Percentiles rank a stretch among this genome's conserved stretches.
These are phyloP conservation scores for Zophobas morio DNA, from an alignment of 1,140 invertebrate genomes.

Conservation along the genomic window DNA sequence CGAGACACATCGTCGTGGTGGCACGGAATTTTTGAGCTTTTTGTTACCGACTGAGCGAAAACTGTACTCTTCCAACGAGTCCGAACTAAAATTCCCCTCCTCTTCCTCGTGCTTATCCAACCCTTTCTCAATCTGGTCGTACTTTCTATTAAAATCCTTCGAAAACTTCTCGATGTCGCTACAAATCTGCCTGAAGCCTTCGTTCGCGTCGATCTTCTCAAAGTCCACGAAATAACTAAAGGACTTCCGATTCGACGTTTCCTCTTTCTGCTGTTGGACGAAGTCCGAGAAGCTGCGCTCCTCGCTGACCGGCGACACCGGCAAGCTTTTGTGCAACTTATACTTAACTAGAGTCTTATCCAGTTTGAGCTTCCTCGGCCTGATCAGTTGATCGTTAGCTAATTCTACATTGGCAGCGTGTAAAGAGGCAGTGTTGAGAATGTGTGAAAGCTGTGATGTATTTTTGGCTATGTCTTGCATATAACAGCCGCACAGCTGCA, in stretches of 20 bases:
- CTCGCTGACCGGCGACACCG: conserved; percentile 78
- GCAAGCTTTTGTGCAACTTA: conserved; percentile 79
- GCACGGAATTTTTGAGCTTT: conserved; percentile 69
- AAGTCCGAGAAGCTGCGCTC: conserved; percentile 76
- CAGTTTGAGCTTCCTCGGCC: conserved; percentile 63
- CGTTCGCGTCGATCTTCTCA: conserved; percentile 70
- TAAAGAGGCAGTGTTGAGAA: conserved; percentile 53
- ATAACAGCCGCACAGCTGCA: conserved; percentile 66
- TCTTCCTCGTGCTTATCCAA: conserved; percentile 66
- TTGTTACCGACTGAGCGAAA: conserved; percentile 72
- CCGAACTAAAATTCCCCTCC: conserved; percentile 81
- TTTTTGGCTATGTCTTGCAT: conserved; percentile 64
- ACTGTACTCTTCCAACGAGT: conserved; percentile 81
- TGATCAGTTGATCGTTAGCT: conserved; percentile 55
- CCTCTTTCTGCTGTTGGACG: conserved; percentile 55
- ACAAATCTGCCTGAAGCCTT: conserved; percentile 68
- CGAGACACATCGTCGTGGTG: conserved; percentile 77
- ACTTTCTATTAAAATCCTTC: conserved; percentile 63
- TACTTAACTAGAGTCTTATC: conserved; percentile 67
- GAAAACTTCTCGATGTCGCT: conserved; percentile 67
- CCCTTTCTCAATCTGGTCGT: conserved; percentile 61
- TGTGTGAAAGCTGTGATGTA: conserved; percentile 57
- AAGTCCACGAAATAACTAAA: conserved; percentile 73
- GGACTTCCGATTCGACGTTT: conserved; percentile 66
- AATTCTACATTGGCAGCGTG: conserved; percentile 47